Percentiles rank a stretch among this genome's conserved stretches.
phyloP scores from a whole-genome alignment of 1,140 invertebrate genomes.

The Achroia grisella region DNA sequence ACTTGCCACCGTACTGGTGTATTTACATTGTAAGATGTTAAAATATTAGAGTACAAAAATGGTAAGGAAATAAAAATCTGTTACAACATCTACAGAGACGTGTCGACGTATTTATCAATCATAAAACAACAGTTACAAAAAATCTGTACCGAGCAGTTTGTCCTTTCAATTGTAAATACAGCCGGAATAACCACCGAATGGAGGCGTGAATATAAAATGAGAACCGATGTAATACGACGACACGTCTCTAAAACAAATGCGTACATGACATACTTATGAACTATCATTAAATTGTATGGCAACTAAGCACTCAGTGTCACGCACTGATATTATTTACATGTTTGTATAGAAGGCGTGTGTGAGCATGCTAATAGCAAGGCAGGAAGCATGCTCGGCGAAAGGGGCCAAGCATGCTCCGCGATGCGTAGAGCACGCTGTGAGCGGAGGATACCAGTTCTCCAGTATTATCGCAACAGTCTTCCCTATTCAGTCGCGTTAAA shows the following conservation, averaged over 20 bases:
- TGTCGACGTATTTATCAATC: conserved; percentile 9
- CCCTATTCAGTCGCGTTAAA: conserved; percentile 46
- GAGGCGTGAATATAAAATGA: background rate
- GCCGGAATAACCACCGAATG: background rate
- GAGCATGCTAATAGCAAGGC: no score
- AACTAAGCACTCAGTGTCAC: conserved; percentile 63
- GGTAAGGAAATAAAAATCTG: conserved; percentile 3
- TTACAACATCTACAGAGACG: conserved; percentile 9
- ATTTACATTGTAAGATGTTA: no score
- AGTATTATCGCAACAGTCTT: conserved; percentile 52
- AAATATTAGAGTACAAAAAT: conserved; percentile 1
- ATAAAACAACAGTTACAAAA: background rate
- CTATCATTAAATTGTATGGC: conserved; percentile 69
- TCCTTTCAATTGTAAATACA: background rate
- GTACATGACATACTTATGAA: conserved; percentile 44
- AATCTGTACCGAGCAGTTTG: conserved; percentile 9
- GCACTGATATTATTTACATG: conserved; percentile 64
- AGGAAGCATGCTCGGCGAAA: background rate
- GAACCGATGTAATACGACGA: background rate
- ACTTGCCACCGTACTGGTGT: conserved; percentile 1
- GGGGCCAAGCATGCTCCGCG: background rate
- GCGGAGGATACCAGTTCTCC: conserved; percentile 2
- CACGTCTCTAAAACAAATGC: conserved; percentile 22
- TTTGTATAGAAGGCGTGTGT: conserved; percentile 2
- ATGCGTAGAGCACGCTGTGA: background rate